Conservation (phyloP, 2,888 invertebrate genomes). For the Ochropacha duplaris region DNA sequence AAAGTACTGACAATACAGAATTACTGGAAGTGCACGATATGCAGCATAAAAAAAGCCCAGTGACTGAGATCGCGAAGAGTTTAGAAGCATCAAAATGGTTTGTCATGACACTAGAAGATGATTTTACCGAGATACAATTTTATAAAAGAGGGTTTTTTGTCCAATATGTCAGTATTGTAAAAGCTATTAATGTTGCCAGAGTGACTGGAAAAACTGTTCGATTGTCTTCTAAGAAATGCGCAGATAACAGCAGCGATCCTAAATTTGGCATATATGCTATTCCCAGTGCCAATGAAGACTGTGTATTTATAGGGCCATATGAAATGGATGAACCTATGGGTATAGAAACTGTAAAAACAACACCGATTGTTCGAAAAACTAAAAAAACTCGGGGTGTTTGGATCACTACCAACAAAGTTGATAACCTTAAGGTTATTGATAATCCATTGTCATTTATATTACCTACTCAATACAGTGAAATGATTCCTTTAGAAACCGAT, state of each 20-base stretch:
- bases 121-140: slow-evolving; percentile 80
- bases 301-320: slow-evolving; percentile 74
- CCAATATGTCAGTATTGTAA: slow-evolving; percentile 75
- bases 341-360: slow-evolving; percentile 63
- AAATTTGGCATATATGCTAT: slow-evolving; percentile 75
- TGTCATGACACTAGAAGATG: slow-evolving; percentile 78
- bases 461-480: slow-evolving; percentile 19
- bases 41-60: neutral
- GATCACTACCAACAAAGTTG: slow-evolving; percentile 66
- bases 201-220: slow-evolving; percentile 74
- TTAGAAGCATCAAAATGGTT: slow-evolving; percentile 77
- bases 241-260: slow-evolving; percentile 37
- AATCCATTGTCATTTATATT: slow-evolving; percentile 67
- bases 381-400: slow-evolving; percentile 65
- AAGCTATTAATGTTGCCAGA: slow-evolving; percentile 73
- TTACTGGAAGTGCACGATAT: neutral
- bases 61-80: slow-evolving; percentile 2
- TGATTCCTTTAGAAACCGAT: slow-evolving; percentile 32
- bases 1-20: neutral
- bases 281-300: slow-evolving; percentile 54
- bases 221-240: slow-evolving; percentile 61
- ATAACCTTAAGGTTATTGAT: slow-evolving; percentile 65
- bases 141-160: slow-evolving; percentile 77
- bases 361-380: slow-evolving; percentile 24
- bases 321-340: slow-evolving; percentile 64